Evolutionary conservation across 64 coral and sea anemone genomes (phyloP).

Genomic region (Montipora cactus): DNA sequence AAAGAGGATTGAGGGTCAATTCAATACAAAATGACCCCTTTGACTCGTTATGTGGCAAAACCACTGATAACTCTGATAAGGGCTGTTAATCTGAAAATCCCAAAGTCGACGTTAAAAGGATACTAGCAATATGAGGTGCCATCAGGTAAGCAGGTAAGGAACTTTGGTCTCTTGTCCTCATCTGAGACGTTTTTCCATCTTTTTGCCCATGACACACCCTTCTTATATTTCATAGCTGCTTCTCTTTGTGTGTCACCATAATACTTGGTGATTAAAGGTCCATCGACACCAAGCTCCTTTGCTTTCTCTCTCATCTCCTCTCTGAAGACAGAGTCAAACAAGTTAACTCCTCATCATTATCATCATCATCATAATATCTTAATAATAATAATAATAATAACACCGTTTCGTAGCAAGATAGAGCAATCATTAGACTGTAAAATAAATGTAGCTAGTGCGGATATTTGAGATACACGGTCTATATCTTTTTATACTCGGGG

Average conservation of each 20-base stretch:
- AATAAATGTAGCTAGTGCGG: too few relatives aligned
- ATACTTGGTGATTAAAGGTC: constrained; percentile 73
- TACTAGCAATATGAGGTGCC: constrained; percentile 92
- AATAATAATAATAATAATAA: too few relatives aligned
- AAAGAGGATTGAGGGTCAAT: too few relatives aligned
- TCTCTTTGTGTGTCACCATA: constrained; percentile 88
- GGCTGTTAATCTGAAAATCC: background rate
- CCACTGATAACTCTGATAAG: background rate
- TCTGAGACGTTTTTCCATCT: constrained; percentile 86
- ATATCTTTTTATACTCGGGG: too few relatives aligned
- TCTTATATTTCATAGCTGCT: constrained; percentile 91
- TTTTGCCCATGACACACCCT: constrained; percentile 92
- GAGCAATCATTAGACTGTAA: too few relatives aligned
- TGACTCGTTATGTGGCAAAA: too few relatives aligned
- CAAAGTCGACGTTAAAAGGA: constrained; percentile 31
- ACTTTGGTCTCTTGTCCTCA: constrained; percentile 82
- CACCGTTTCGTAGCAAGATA: too few relatives aligned
- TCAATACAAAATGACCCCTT: too few relatives aligned
- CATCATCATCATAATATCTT: too few relatives aligned
- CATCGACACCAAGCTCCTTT: constrained; percentile 76
- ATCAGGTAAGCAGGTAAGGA: constrained; percentile 81
- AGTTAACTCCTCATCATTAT: background rate
- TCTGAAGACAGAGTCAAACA: constrained; percentile 4
- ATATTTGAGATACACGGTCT: too few relatives aligned
- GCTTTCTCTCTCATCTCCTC: constrained; percentile 82